Evolutionary conservation across 2,888 invertebrate genomes (phyloP), one percentile per base, ranked within the genome.

Genomic region (Anticlea derivata): DNA sequence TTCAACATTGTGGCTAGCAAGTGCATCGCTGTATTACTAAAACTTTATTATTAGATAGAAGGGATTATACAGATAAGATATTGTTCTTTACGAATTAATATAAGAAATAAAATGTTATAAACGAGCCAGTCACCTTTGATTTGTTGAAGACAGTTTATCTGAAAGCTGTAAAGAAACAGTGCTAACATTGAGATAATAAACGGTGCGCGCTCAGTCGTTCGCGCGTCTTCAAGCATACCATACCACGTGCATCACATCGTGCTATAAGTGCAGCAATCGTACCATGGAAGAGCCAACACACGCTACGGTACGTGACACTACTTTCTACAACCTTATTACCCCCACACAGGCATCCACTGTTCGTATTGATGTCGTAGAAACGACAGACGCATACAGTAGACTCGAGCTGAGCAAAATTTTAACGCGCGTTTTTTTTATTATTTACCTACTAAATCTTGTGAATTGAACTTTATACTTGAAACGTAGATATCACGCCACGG

Each of bases 391-490:
- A 22, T 2, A 44, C 47, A 27, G 23, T 22, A 48, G 30, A 44
- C 23, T 26, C n/a, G 31, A 31, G 8, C 20, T 3, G 17, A 10
- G 6, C 29, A 37, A 43, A 50, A 35, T 50, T 51, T 34, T 35
- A 63, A 57, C 66, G 61, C 69, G 70, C 68, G 62, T 67, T 69
- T 67, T 60, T 53, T 60, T 58, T 57, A 55, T 58, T 58, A 66
- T 65, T 70, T 65, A 66, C 65, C 70, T 65, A 68, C 60, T 55
- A 63, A 63, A 63, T 71, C 65, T 73, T 69, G 69, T 62, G 67
- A 73, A 71, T 65, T 87, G 87, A 87, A 87, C 88, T 88, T 86
- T 87, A 87, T 65, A 83, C 86, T 78, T 68, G 70, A 70, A 63
- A 70, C 68, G 78, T 75, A 72, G 68, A 68, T 65, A 61, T 62